Conservation (phyloP, 2,888 invertebrate genomes). For the Pachydiplax longipennis region DNA sequence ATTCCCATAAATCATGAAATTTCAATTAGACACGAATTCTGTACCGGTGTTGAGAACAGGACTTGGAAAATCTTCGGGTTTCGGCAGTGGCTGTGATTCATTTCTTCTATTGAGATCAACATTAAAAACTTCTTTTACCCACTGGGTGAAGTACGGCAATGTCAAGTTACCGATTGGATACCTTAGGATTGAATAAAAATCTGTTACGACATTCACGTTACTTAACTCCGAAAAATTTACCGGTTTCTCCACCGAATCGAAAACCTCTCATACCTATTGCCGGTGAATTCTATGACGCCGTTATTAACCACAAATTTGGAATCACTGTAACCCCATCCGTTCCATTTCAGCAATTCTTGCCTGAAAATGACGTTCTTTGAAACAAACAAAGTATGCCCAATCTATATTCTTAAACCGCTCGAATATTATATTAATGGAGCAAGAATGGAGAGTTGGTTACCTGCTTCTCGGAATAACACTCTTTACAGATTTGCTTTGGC, state of each 20-base stretch:
- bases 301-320: conserved; percentile 79
- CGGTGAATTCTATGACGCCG: conserved; percentile 79
- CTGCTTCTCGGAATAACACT: conserved; percentile 45
- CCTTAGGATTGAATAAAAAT: conserved; percentile 61
- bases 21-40: background rate
- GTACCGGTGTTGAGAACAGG: conserved; percentile 67
- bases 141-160: conserved; percentile 81
- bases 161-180: conserved; percentile 77
- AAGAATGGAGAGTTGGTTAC: background rate
- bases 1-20: background rate
- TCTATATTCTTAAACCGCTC: too few species aligned
- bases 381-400: too few species aligned
- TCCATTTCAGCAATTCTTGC: conserved; percentile 94
- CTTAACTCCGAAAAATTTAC: background rate
- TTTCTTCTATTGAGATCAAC: conserved; percentile 65
- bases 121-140: conserved; percentile 78
- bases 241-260: background rate
- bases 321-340: conserved; percentile 99
- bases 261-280: conserved; percentile 72
- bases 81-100: conserved; percentile 65
- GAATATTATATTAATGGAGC: background rate
- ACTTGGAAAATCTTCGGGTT: conserved; percentile 69
- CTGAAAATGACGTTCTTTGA: conserved; percentile 63
- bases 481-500: conserved; percentile 6
- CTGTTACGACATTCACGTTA: background rate